phyloP scores from a whole-genome alignment of 1,140 invertebrate genomes.

The Bombus haemorrhoidalis region DNA sequence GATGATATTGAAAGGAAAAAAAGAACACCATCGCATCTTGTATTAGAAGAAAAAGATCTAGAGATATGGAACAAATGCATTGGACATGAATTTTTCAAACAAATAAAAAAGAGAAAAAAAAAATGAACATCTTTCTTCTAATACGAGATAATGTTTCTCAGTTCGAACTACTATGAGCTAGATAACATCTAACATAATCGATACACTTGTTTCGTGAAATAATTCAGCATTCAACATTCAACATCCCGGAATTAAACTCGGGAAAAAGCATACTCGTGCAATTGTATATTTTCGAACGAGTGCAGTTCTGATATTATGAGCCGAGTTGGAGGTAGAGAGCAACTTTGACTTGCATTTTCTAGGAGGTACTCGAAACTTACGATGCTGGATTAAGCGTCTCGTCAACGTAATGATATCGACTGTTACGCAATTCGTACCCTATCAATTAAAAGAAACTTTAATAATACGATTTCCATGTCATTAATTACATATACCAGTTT shows the following conservation, averaged over 20 bases:
- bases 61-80: neutral
- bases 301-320: neutral
- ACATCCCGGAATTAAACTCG: neutral
- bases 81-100: neutral
- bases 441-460: constrained; percentile 19
- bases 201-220: constrained; percentile 48
- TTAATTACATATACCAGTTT: neutral
- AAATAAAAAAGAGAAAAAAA: neutral
- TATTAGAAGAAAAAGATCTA: constrained; percentile 58
- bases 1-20: constrained; percentile 58
- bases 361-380: constrained; percentile 40
- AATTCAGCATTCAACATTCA: neutral
- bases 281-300: constrained; percentile 19
- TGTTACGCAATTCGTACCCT: neutral
- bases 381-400: constrained; percentile 59
- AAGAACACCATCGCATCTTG: constrained; percentile 64
- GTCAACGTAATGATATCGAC: constrained; percentile 13
- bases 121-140: constrained; percentile 39
- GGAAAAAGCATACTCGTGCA: too few relatives aligned
- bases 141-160: constrained; percentile 26
- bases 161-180: constrained; percentile 77
- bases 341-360: constrained; percentile 44
- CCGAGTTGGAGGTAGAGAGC: constrained; percentile 33
- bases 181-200: constrained; percentile 70
- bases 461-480: neutral